These are phyloP conservation scores for Diadromus collaris DNA, from an alignment of 2,888 invertebrate genomes.

Conservation along the genomic window DNA sequence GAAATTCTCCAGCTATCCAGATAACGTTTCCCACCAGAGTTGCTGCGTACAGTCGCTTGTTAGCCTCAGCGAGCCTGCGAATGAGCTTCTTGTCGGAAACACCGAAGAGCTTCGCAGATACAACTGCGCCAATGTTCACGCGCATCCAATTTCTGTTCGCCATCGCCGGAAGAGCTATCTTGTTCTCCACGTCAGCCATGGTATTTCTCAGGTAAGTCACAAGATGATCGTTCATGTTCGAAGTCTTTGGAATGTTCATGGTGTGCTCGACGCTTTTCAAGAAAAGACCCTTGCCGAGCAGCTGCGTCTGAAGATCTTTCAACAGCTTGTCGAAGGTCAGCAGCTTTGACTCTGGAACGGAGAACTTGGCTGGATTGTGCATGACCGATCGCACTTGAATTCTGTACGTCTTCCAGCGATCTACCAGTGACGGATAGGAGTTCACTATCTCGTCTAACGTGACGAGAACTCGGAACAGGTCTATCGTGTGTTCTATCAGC, in stretches of 20 bases:
- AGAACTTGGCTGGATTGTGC: slow-evolving; percentile 84
- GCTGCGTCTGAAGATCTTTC: slow-evolving; percentile 85
- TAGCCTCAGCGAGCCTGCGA: slow-evolving; percentile 87
- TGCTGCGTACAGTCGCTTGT: slow-evolving; percentile 90
- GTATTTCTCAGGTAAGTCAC: slow-evolving; percentile 85
- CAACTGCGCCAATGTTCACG: slow-evolving; percentile 85
- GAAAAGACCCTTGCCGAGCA: slow-evolving; percentile 83
- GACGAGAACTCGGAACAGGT: slow-evolving; percentile 85
- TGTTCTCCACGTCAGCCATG: slow-evolving; percentile 83
- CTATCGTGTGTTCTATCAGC: slow-evolving; percentile 83
- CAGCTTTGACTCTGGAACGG: slow-evolving; percentile 84
- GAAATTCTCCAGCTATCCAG: slow-evolving; percentile 93
- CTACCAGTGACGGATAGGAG: slow-evolving; percentile 82
- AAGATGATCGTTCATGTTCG: slow-evolving; percentile 85
- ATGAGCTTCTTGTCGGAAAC: slow-evolving; percentile 89
- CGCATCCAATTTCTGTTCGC: slow-evolving; percentile 83
- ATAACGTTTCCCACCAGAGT: slow-evolving; percentile 89
- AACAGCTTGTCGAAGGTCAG: slow-evolving; percentile 87
- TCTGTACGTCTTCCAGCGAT: slow-evolving; percentile 90
- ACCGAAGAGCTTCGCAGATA: slow-evolving; percentile 88
- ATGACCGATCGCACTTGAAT: slow-evolving; percentile 87
- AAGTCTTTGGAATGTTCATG: slow-evolving; percentile 81
- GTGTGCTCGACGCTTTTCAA: slow-evolving; percentile 79
- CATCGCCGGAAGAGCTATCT: slow-evolving; percentile 76
- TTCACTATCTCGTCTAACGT: slow-evolving; percentile 86